Conservation (phyloP, 2,888 invertebrate species). For the Amblyteles armatorius region DNA sequence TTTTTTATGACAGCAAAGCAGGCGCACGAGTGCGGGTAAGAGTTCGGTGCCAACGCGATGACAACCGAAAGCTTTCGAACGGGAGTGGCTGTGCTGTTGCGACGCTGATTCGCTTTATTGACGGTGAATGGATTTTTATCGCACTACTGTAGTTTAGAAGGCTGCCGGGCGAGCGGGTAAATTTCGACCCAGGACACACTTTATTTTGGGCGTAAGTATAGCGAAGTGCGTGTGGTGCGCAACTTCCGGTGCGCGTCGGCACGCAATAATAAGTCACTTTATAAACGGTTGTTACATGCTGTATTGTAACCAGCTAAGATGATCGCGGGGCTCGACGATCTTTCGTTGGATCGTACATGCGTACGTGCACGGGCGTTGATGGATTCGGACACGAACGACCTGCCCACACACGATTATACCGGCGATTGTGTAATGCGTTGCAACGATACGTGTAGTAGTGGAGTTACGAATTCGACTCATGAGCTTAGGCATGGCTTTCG, state of each 20-base stretch:
- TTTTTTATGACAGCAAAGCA: neutral
- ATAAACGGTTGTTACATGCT: constrained; percentile 9
- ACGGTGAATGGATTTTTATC: constrained; percentile 14
- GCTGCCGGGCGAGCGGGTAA: neutral
- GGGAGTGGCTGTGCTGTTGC: constrained; percentile 21
- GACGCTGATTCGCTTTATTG: constrained; percentile 40
- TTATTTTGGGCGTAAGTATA: constrained; percentile 4
- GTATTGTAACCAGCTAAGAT: neutral
- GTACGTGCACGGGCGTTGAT: neutral
- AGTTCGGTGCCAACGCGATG: neutral
- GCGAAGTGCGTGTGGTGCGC: neutral
- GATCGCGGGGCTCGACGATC: constrained; percentile 8
- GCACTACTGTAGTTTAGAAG: neutral
- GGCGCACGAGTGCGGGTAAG: neutral
- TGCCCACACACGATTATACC: constrained; percentile 42
- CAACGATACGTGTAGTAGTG: neutral
- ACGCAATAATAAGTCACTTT: constrained; percentile 13
- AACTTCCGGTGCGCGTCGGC: neutral
- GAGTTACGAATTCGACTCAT: constrained; percentile 8
- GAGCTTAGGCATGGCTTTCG: neutral
- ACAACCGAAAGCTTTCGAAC: constrained; percentile 9
- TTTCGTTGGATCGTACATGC: constrained; percentile 14
- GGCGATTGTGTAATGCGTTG: constrained; percentile 36
- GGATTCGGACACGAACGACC: constrained; percentile 3
- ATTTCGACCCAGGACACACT: neutral